Base-by-base conservation (phyloP, 2,113 vertebrate genomes). In the Apodemus speciosus region DNA sequence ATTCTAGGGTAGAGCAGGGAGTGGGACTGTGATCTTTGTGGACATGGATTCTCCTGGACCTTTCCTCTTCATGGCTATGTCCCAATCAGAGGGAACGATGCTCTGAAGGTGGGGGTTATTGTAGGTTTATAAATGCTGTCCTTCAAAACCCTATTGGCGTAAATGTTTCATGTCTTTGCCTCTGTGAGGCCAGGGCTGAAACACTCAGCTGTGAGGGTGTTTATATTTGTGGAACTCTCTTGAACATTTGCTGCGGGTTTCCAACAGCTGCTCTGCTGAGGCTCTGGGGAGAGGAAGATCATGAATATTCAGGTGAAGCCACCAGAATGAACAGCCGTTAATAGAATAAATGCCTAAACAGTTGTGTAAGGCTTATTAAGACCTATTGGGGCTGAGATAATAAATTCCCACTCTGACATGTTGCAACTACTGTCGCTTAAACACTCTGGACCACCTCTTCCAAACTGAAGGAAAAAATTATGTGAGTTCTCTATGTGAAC, bases 301-400 rank as follows among this genome's bases (percentile, higher is more conserved):
- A 99, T 99, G 98, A 99, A 99, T 99, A 99, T 99, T 99, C 99
- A 99, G 98, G 97, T 97, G 97, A 97, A 98, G 98, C 98, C 98
- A 98, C 98, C 98, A 98, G 98, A 98, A 98, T 98, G 98, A 99
- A 99, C 99, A 99, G 99, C 99, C 99, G 98, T 98, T 98, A 98
- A 98, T 98, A 98, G 97, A 98, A 98, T 99, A 99, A 99, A 98
- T 98, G 98, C 97, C 98, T 98, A 97, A 98, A 98, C 98, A 98
- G 98, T 98, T 98, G 98, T 98, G 98, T 98, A 98, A 98, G 98
- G 98, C 98, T 98, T 98, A 98, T 98, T 98, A 98, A 98, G 98
- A 98, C 98, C 98, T 98, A 98, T 98, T 98, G 98, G 98, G 98
- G 98, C 97, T 97, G 97, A 98, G 98, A 98, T 98, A 98, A 98